These are phyloP conservation scores for Ceratosolen solmsi DNA, from an alignment of 1,140 invertebrate species.

Conservation along the genomic window DNA sequence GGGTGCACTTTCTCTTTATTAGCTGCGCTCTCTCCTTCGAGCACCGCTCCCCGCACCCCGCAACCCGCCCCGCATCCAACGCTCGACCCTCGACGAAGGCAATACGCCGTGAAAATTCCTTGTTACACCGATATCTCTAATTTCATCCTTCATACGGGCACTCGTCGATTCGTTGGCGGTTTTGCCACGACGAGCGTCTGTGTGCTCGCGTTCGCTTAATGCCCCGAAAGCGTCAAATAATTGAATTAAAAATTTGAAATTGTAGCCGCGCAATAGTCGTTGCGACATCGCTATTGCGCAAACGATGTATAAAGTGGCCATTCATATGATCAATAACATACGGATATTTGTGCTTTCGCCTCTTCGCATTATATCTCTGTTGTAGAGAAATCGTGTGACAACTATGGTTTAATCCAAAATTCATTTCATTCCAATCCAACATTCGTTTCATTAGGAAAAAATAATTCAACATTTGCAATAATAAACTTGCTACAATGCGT, in stretches of 20 bases:
- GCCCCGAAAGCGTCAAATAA: neutral
- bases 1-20: conserved; percentile 34
- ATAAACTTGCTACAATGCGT: no score
- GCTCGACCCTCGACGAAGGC: neutral
- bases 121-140: neutral
- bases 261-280: neutral
- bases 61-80: neutral
- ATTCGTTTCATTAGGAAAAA: no score
- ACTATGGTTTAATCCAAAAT: no score
- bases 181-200: neutral
- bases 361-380: no score
- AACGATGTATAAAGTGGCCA: no score
- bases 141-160: neutral
- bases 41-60: neutral
- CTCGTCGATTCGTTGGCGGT: neutral
- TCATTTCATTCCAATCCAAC: no score
- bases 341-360: no score
- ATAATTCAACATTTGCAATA: no score
- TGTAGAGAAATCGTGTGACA: no score
- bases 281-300: neutral
- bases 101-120: conserved; percentile 23
- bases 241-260: neutral
- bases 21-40: neutral
- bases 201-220: neutral
- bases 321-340: no score